Base-by-base conservation (phyloP, 2,113 vertebrate genomes). In the Triplophysa dalaica region DNA sequence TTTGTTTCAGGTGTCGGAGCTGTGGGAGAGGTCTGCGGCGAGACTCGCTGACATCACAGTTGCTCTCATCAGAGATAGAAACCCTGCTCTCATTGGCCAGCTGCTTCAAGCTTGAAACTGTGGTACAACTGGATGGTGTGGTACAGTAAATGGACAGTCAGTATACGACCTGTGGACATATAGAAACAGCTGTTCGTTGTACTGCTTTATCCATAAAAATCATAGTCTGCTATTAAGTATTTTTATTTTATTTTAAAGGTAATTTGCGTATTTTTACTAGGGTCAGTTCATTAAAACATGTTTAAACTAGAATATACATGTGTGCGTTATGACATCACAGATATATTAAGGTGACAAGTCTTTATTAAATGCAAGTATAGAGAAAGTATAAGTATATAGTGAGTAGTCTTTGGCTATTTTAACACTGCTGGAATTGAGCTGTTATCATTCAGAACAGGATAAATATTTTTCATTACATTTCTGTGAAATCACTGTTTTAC, bases 31-130 rank as follows among this genome's bases (percentile, higher is more conserved):
- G 81, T 90, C 89, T 3, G 77, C 87, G 75, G 52, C 58, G 11
- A 88, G 82, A 76, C 80, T 89, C 10, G 77, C 88, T 48, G 85
- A 91, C 67, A 89, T 93, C 50, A 77, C 81, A 0, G 73, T 78
- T 2, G 77, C 89, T 19, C 85, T 94, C 82, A 89, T 94, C 83
- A 87, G 72, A 61, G 90, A 92, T 14, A 81, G 91, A 82, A 92
- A 83, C 82, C 75, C 89, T 1, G 87, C 87, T 67, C 82, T 93
- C 70, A 87, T 86, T 43, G 93, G 93, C 65, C 93, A 94, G 82
- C 77, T 93, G 76, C 87, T 94, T 69, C 87, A 87, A 75, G 89
- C 87, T 0, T 93, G 89, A 92, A 45, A 64, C n/a, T 48, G 61
- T 22, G 19, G 24, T 43, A n/a, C 26, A 60, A n/a, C 54, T 58